Evolutionary conservation across 92 coral and sea anemone species (phyloP).

Genomic region (Anthopleura xanthogrammica): DNA sequence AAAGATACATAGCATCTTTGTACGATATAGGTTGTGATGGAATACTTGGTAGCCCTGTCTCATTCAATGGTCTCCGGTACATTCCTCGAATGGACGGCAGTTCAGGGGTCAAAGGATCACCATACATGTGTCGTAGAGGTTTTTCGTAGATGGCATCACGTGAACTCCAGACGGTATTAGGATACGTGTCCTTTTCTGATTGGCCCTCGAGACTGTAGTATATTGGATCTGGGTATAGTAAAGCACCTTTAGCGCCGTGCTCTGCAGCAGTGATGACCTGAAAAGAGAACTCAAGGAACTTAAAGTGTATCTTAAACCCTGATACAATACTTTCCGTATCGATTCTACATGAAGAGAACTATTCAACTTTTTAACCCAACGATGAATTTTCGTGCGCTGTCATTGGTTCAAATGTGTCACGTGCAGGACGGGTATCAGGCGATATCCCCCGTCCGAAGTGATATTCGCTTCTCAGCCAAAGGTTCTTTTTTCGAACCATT

Average conservation of each 20-base stretch:
- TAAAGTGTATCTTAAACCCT: no score
- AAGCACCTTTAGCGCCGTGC: conserved; percentile 71
- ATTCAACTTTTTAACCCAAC: no score
- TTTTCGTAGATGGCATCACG: conserved; percentile 63
- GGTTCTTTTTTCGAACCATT: no score
- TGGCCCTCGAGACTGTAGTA: conserved; percentile 49
- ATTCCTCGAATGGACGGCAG: conserved; percentile 85
- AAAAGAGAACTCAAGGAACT: background rate
- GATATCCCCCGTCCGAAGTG: no score
- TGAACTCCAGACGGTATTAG: conserved; percentile 74
- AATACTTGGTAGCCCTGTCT: conserved; percentile 60
- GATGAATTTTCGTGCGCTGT: no score
- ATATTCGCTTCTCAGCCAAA: no score
- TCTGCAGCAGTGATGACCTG: conserved; percentile 55
- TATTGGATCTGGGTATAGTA: conserved; percentile 67
- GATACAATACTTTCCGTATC: no score
- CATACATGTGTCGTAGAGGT: conserved; percentile 39
- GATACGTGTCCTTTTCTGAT: conserved; percentile 53
- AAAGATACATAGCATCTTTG: conserved; percentile 59
- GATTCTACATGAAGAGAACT: no score
- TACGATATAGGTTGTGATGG: conserved; percentile 88
- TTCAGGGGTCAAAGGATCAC: conserved; percentile 81
- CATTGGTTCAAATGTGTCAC: no score
- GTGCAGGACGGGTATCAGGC: no score
- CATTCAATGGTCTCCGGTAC: conserved; percentile 61